A percentile compares a stretch with the other conserved stretches of the same genome.
Evolutionary conservation across 2,797 vertebrate genomes (phyloP).

Genomic region (Zonotrichia albicollis): DNA sequence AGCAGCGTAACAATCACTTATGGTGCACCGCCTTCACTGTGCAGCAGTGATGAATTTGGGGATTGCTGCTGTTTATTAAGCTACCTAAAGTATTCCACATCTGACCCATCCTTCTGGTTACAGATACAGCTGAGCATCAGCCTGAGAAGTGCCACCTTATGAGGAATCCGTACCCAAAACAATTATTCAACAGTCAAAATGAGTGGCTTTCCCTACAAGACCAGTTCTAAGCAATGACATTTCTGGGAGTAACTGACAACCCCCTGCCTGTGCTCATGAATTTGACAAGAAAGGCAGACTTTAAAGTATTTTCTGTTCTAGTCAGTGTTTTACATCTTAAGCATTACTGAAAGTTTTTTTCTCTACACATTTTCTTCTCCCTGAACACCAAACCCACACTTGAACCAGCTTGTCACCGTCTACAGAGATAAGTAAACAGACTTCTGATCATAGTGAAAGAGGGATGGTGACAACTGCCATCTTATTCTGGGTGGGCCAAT

Average conservation of each 20-base stretch:
- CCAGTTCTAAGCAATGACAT: constrained; percentile 10
- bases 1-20: background rate
- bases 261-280: constrained; percentile 42
- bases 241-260: constrained; percentile 45
- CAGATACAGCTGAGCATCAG: background rate
- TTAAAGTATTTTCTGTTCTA: constrained; percentile 44
- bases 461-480: background rate
- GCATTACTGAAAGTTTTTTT: constrained; percentile 30
- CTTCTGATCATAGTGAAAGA: constrained; percentile 11
- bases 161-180: background rate
- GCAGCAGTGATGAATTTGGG: background rate
- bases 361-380: constrained; percentile 3
- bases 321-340: constrained; percentile 47
- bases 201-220: constrained; percentile 3
- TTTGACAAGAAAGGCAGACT: constrained; percentile 50
- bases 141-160: background rate
- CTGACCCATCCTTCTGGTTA: background rate
- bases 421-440: constrained; percentile 16
- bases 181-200: background rate
- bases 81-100: background rate
- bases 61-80: background rate
- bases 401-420: constrained; percentile 34
- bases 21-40: background rate
- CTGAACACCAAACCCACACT: constrained; percentile 29
- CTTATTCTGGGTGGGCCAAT: constrained; percentile 13